These are phyloP conservation scores for Amaurobius ferox DNA, from an alignment of 2,888 invertebrate genomes.

Conservation along the genomic window DNA sequence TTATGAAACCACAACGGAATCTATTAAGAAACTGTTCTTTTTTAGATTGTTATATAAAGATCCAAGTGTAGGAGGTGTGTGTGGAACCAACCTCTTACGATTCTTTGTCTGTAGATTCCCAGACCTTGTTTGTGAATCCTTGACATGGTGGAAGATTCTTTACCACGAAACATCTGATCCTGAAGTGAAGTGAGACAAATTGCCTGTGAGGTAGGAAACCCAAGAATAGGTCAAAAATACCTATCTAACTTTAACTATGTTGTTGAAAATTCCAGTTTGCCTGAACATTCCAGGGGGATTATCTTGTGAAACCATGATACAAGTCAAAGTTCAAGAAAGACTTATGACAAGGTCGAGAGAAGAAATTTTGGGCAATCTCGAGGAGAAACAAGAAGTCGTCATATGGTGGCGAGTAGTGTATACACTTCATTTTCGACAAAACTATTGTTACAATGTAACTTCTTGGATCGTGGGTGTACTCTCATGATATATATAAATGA, in stretches of 20 bases:
- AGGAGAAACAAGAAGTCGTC: too few species aligned
- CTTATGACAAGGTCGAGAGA: too few species aligned
- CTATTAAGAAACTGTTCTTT: too few species aligned
- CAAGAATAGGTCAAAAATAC: not conserved
- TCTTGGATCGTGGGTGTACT: too few species aligned
- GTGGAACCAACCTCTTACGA: slow-evolving; percentile 21
- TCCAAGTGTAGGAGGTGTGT: slow-evolving; percentile 24
- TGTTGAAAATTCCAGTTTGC: not conserved
- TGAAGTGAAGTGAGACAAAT: not conserved
- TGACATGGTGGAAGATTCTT: slow-evolving; percentile 16
- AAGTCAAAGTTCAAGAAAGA: slow-evolving; percentile 7
- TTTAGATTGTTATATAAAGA: not conserved
- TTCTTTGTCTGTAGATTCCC: slow-evolving; percentile 19
- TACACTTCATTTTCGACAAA: too few species aligned
- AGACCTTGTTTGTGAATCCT: slow-evolving; percentile 12
- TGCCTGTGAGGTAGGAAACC: not conserved
- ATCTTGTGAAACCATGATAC: not conserved
- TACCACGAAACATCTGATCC: not conserved
- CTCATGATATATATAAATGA: too few species aligned
- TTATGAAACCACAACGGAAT: not conserved
- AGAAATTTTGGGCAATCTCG: too few species aligned
- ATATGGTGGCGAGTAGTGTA: too few species aligned
- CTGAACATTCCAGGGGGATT: slow-evolving; percentile 9
- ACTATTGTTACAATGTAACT: too few species aligned
- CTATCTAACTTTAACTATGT: not conserved